Base-by-base conservation (phyloP, 2,797 vertebrate genomes). In the Myotis planiceps region DNA sequence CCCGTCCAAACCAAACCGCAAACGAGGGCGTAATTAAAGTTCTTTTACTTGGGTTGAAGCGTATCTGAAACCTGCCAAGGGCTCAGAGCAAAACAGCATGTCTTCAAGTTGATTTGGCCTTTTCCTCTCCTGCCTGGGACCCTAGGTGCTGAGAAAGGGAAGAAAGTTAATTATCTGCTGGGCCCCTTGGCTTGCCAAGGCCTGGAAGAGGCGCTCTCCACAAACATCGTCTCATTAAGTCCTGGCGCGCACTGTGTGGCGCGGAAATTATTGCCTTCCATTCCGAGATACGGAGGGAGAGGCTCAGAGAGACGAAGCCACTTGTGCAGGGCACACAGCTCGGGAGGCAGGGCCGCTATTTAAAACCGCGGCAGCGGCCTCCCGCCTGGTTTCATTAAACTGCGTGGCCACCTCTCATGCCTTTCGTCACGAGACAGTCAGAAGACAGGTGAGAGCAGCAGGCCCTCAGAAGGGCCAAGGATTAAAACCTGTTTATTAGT, bases 21-120 rank as follows among this genome's bases (percentile, higher is more conserved):
- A 49, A 47, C 32, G 7, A 47, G 63, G 47, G 76, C 27, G 0
- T 65, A 84, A 90, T 95, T 53, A 88, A 88, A 97, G 71, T 69
- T 34, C 88, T 93, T 76, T 74, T 37, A 37, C 85, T 93, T 88
- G 29, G 27, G n/a, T 74, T 66, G 25, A 5, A 32, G 85, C 80
- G 19, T n/a, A 58, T 78, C 85, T 32, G 78, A 82, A 60, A 78
- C 47, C 68, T 72, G 90, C 81, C 85, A 58, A 42, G 60, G 9
- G 10, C 51, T 19, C 0, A 51, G 23, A 92, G 80, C 29, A 58
- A 60, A 81, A 27, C 10, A 25, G 42, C 82, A 0, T 0, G 16
- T 45, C 34, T 5, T 4, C 5, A 68, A 9, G 18, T 42, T 14
- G 6, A 76, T 58, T 8, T 85, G 80, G 16, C 34, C 60, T 92